These are phyloP conservation scores for Peromyscus melanophrys DNA, from an alignment of 2,797 vertebrate species.

Conservation along the genomic window DNA sequence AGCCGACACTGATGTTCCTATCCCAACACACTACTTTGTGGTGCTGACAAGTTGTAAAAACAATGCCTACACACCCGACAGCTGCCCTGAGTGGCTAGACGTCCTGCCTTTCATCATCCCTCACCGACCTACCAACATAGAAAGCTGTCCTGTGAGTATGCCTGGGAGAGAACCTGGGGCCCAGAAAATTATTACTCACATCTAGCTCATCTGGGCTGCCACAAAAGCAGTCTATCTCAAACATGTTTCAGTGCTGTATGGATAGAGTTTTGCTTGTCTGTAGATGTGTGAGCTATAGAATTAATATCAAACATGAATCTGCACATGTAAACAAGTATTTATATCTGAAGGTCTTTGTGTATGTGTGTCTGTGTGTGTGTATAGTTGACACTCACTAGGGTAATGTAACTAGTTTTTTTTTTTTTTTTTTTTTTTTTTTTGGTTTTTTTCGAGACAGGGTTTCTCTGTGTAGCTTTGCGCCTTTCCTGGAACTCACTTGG, in stretches of 20 bases:
- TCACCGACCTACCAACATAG: constrained; percentile 93
- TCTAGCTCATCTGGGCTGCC: not conserved
- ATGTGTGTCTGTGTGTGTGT: not conserved
- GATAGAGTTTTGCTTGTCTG: not conserved
- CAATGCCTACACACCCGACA: constrained; percentile 81
- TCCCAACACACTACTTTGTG: constrained; percentile 96
- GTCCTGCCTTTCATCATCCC: constrained; percentile 94
- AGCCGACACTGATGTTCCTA: constrained; percentile 86
- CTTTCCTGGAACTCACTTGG: no score
- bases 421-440: no score
- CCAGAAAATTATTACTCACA: not conserved
- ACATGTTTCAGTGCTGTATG: not conserved
- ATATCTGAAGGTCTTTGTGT: not conserved
- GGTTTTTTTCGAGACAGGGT: no score
- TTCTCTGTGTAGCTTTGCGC: no score
- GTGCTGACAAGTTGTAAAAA: constrained; percentile 95
- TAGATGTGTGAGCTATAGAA: not conserved
- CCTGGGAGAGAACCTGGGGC: no score
- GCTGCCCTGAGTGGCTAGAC: constrained; percentile 90
- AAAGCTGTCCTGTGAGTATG: constrained; percentile 95
- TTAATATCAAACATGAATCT: constrained; percentile 3
- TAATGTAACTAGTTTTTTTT: not conserved
- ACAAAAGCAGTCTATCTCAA: not conserved
- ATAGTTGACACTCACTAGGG: not conserved
- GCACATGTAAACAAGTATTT: not conserved